These are phyloP conservation scores for Monochamus alternatus DNA, from an alignment of 2,888 invertebrate genomes.

Conservation along the genomic window DNA sequence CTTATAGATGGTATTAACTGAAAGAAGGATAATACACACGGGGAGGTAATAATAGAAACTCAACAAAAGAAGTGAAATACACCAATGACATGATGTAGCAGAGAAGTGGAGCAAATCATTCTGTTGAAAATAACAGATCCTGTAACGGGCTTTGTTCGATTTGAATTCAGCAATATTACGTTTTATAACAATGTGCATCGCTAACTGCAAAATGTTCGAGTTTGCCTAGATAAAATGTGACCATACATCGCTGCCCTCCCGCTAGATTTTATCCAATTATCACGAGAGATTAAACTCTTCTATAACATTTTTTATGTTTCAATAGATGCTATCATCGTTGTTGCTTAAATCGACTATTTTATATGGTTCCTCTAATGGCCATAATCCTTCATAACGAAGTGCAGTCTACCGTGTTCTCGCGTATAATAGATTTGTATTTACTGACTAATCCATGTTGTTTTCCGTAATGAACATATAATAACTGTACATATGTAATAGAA, in stretches of 20 bases:
- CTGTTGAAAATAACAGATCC: conserved; percentile 54
- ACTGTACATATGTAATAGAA: too few species aligned
- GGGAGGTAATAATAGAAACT: conserved; percentile 19
- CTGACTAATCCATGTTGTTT: too few species aligned
- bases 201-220: conserved; percentile 25
- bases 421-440: too few species aligned
- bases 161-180: conserved; percentile 52
- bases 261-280: conserved; percentile 15
- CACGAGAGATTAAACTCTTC: conserved; percentile 16
- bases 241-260: neutral
- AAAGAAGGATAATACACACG: conserved; percentile 17
- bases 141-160: conserved; percentile 55
- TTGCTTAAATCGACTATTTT: too few species aligned
- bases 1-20: conserved; percentile 12
- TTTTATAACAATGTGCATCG: conserved; percentile 44
- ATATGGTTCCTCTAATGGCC: too few species aligned
- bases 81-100: conserved; percentile 18
- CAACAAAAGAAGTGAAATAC: conserved; percentile 27
- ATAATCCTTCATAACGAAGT: too few species aligned
- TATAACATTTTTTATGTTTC: neutral
- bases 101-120: conserved; percentile 34
- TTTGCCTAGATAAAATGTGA: conserved; percentile 16
- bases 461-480: too few species aligned
- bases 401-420: too few species aligned
- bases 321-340: too few species aligned